phyloP scores from a whole-genome alignment of 2,113 vertebrate species.

The Muntiacus reevesi region DNA sequence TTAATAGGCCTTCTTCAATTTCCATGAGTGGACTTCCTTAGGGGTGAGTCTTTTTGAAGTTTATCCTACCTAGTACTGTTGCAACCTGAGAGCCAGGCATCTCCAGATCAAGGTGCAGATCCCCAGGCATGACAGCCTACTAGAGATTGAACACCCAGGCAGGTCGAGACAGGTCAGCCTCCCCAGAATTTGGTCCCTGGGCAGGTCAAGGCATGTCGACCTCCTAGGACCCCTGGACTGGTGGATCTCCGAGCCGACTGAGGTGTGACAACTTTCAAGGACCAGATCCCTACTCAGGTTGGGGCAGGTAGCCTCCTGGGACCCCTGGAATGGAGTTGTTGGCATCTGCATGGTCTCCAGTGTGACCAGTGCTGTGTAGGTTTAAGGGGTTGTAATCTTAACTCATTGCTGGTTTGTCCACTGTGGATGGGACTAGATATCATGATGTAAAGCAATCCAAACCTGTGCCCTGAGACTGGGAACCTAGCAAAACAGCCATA shows the following conservation, averaged over 20 bases:
- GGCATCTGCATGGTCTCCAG: not conserved
- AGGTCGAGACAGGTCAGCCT: not conserved
- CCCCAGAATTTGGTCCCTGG: not conserved
- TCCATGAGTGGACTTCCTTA: not conserved
- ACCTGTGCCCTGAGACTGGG: not conserved
- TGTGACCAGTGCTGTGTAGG: not conserved
- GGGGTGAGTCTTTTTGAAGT: not conserved
- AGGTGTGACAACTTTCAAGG: not conserved
- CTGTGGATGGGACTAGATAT: not conserved
- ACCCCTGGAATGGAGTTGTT: not conserved
- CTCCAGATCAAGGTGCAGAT: not conserved
- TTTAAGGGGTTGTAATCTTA: not conserved
- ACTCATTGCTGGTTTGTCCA: not conserved
- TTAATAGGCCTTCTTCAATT: not conserved
- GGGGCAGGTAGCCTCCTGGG: not conserved
- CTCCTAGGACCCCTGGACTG: not conserved
- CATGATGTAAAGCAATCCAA: not conserved
- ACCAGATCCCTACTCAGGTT: not conserved
- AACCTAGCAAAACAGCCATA: not conserved
- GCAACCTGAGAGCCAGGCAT: not conserved
- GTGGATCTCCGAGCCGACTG: fast-evolving
- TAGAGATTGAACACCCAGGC: not conserved
- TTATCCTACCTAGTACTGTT: not conserved
- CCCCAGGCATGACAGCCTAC: not conserved
- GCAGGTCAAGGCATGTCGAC: not conserved